Evolutionary conservation across 2,888 invertebrate genomes (phyloP), one percentile per base, ranked within the genome.

Genomic region (Parasteatoda lunata): DNA sequence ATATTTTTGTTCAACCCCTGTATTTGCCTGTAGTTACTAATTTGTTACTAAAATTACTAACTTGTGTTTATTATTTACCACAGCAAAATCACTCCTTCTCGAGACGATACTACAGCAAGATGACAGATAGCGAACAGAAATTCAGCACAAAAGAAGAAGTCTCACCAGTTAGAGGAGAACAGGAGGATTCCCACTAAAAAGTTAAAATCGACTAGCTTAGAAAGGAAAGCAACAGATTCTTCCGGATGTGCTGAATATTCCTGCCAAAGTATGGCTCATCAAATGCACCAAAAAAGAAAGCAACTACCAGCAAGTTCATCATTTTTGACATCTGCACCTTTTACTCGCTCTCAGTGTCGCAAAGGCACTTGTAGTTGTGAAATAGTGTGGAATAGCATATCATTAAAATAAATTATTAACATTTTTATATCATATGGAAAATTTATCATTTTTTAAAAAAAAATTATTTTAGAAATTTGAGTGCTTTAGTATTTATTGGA

Each of bases 291-390:
- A n/a, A 59, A 59, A 59, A 59, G 13, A 59, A 59, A 59, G 4
- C 9, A n/a, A 59, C 9, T 59, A 13, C 11, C 59, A 59, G 9
- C 59, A 59, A 59, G 59, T 59, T 59, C n/a, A 59, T 13, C 30
- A 47, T 54, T 52, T 54, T 52, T 45, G 13, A 54, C 71, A 45
- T 75, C 71, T 47, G 52, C 59, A 76, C 85, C 85, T 49, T 30
- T 85, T 15, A 85, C 85, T 15, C 75, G 85, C 52, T 85, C 85
- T 70, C 85, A 77, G 8, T 80, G 76, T 51, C 76, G 77, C 5
- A 76, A 76, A 54, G 49, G 79, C 7, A 70, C 59, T 54, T 85
- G 85, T 52, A 79, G 76, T 52, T 85, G 71, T 70, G 85, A 85
- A 71, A 65, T 77, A 66, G 69, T 65, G 13, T 85, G 80, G 79